phyloP scores from a whole-genome alignment of 92 coral and sea anemone genomes.

The Porites evermanni region DNA sequence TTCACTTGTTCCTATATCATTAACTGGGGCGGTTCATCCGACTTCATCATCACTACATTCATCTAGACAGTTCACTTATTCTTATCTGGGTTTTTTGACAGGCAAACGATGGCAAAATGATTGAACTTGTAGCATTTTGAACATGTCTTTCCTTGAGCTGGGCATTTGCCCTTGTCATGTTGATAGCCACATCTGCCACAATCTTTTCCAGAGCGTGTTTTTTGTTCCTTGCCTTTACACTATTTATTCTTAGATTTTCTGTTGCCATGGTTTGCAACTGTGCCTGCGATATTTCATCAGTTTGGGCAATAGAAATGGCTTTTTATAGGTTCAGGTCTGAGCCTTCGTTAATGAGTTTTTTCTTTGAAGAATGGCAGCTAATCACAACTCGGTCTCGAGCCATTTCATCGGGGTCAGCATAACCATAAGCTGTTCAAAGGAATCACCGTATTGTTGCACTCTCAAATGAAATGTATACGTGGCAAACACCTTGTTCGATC shows the following conservation, averaged over 20 bases:
- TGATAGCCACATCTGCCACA: slow-evolving; percentile 45
- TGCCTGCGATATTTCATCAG: slow-evolving; percentile 47
- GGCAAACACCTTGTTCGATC: slow-evolving; percentile 47
- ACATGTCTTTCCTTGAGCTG: slow-evolving; percentile 42
- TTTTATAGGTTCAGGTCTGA: slow-evolving; percentile 63
- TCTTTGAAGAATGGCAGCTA: slow-evolving; percentile 46
- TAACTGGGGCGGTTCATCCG: slow-evolving; percentile 7
- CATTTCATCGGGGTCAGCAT: slow-evolving; percentile 72
- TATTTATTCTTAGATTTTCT: slow-evolving; percentile 23
- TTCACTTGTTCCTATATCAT: not conserved
- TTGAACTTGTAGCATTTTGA: slow-evolving; percentile 46
- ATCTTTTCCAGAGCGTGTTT: not conserved
- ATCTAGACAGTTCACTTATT: slow-evolving; percentile 31
- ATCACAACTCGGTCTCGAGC: slow-evolving; percentile 65
- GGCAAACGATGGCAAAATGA: slow-evolving; percentile 53
- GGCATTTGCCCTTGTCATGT: slow-evolving; percentile 46
- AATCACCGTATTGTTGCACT: slow-evolving; percentile 25
- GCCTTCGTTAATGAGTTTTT: slow-evolving; percentile 60
- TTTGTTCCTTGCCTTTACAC: slow-evolving; percentile 11
- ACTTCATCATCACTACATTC: not conserved
- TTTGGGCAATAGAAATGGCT: slow-evolving; percentile 55
- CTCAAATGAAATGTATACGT: slow-evolving; percentile 61
- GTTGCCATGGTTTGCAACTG: slow-evolving; percentile 59
- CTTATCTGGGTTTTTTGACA: not conserved
- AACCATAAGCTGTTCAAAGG: slow-evolving; percentile 61